Percentiles rank a stretch among this genome's conserved stretches.
Conservation (phyloP, 2,888 invertebrate species). For the Ophion slaviceki region DNA sequence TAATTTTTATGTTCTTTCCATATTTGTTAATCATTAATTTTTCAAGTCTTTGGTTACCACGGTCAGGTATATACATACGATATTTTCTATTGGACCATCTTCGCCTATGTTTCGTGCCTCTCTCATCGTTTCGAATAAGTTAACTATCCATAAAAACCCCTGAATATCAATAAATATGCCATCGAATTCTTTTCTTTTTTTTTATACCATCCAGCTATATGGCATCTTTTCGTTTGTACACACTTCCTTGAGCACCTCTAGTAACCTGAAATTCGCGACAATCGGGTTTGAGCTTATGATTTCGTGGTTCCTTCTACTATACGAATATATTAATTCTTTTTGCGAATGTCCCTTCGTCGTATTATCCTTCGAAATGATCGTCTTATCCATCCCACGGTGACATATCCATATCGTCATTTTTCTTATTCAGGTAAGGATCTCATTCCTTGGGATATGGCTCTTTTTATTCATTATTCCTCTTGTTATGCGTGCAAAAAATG, state of each 20-base stretch:
- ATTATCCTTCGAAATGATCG: slow-evolving; percentile 26
- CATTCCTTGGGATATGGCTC: slow-evolving; percentile 64
- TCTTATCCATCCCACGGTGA: slow-evolving; percentile 17
- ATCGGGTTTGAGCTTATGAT: slow-evolving; percentile 71
- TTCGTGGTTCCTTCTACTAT: slow-evolving; percentile 57
- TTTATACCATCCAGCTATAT: slow-evolving; percentile 57
- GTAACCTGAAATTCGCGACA: slow-evolving; percentile 73
- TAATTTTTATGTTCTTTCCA: slow-evolving; percentile 49
- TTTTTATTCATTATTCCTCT: slow-evolving; percentile 55
- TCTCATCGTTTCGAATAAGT: slow-evolving; percentile 45
- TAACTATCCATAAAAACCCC: slow-evolving; percentile 51
- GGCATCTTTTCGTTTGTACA: slow-evolving; percentile 75
- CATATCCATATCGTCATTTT: slow-evolving; percentile 15
- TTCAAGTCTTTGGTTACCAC: slow-evolving; percentile 29
- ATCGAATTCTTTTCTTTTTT: slow-evolving; percentile 69
- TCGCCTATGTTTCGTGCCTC: not conserved
- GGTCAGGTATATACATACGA: slow-evolving; percentile 11
- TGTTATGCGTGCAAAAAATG: slow-evolving; percentile 56
- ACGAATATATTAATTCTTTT: slow-evolving; percentile 38
- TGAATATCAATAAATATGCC: slow-evolving; percentile 74
- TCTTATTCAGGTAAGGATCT: slow-evolving; percentile 18
- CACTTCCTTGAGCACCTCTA: slow-evolving; percentile 78
- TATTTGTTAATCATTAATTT: slow-evolving; percentile 12
- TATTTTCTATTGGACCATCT: too few relatives aligned
- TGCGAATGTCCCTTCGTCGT: slow-evolving; percentile 24